phyloP scores from a whole-genome alignment of 2,888 invertebrate species.

The Masnerella sp. region DNA sequence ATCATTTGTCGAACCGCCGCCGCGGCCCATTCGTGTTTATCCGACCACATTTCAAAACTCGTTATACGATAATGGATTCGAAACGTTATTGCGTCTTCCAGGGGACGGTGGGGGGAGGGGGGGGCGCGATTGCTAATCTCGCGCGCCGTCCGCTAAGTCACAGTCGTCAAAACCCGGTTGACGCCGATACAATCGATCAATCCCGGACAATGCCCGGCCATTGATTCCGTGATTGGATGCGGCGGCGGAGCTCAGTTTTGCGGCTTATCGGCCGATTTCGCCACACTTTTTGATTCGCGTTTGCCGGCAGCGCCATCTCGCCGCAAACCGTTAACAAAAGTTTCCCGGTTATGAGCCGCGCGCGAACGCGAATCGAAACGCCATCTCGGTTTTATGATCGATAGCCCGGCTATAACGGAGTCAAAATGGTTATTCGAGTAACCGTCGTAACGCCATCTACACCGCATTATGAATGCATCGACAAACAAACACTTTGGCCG shows the following conservation, averaged over 20 bases:
- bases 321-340: too few relatives aligned
- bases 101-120: not conserved
- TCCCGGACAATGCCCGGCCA: slow-evolving; percentile 8
- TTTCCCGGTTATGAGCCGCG: too few relatives aligned
- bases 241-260: slow-evolving; percentile 15
- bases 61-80: slow-evolving; percentile 49
- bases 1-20: slow-evolving; percentile 51
- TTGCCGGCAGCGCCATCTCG: too few relatives aligned
- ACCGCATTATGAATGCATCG: too few relatives aligned
- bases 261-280: slow-evolving; percentile 13
- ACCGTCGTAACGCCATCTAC: too few relatives aligned
- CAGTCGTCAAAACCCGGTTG: slow-evolving; percentile 21
- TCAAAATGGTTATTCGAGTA: too few relatives aligned
- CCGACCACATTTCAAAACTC: slow-evolving; percentile 57
- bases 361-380: too few relatives aligned
- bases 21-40: slow-evolving; percentile 53
- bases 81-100: slow-evolving; percentile 47
- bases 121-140: slow-evolving; percentile 31
- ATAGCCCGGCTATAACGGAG: too few relatives aligned
- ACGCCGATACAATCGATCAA: slow-evolving; percentile 29
- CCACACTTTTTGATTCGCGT: not conserved
- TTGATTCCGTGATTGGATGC: slow-evolving; percentile 7
- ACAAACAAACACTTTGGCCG: too few relatives aligned
- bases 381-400: too few relatives aligned
- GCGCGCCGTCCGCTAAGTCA: slow-evolving; percentile 28